Evolutionary conservation across 2,888 invertebrate species (phyloP).

Genomic region (Drosophila gaucha): DNA sequence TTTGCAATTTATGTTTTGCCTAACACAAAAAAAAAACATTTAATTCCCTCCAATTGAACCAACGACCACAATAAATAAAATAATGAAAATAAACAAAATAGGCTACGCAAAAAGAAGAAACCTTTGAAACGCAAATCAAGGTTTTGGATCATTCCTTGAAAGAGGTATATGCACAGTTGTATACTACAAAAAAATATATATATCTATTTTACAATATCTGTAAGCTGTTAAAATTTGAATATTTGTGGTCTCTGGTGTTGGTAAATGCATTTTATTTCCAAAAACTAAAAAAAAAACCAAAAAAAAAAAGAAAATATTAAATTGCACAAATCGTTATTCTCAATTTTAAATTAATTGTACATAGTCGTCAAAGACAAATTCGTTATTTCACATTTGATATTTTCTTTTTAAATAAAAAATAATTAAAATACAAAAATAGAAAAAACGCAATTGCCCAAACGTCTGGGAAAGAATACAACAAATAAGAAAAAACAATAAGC

Average conservation of each 20-base stretch:
- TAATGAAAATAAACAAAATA: constrained; percentile 86
- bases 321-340: constrained; percentile 85
- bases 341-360: constrained; percentile 83
- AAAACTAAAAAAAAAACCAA: constrained; percentile 51
- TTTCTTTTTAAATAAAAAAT: constrained; percentile 61
- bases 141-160: constrained; percentile 94
- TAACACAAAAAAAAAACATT: constrained; percentile 33
- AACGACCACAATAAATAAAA: constrained; percentile 47
- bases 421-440: constrained; percentile 22
- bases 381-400: constrained; percentile 63
- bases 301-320: constrained; percentile 80
- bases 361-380: constrained; percentile 56
- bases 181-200: constrained; percentile 18
- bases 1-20: constrained; percentile 41
- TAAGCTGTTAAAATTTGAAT: constrained; percentile 16
- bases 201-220: constrained; percentile 16
- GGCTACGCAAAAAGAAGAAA: constrained; percentile 98
- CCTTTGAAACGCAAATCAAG: constrained; percentile 96
- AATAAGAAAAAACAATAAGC: constrained; percentile 33
- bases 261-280: constrained; percentile 37
- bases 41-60: constrained; percentile 38
- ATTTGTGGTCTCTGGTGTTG: constrained; percentile 71
- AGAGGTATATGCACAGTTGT: constrained; percentile 90
- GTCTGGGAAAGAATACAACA: constrained; percentile 59
- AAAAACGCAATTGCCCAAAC: constrained; percentile 23